These are phyloP conservation scores for Coenonympha glycerion DNA, from an alignment of 2,888 invertebrate species.

Conservation along the genomic window DNA sequence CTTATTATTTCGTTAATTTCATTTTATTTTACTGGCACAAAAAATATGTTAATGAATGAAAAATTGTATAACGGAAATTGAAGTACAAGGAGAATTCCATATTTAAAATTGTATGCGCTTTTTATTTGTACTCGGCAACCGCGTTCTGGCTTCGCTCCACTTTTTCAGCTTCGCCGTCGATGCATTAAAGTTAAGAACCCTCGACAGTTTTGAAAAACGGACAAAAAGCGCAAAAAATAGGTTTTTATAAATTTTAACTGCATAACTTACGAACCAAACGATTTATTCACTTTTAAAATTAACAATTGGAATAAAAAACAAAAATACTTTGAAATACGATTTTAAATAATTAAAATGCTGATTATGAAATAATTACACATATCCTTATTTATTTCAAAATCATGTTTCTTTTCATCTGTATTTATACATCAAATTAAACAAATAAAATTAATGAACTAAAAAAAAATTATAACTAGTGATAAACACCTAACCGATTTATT, in stretches of 20 bases:
- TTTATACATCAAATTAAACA: too few relatives aligned
- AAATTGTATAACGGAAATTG: background rate
- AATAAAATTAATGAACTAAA: too few relatives aligned
- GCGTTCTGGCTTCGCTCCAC: conserved; percentile 1
- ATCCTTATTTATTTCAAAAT: too few relatives aligned
- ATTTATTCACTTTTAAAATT: background rate
- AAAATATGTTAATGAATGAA: background rate
- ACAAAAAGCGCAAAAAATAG: conserved; percentile 1
- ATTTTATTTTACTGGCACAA: background rate
- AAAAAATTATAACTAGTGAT: too few relatives aligned
- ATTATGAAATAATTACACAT: too few relatives aligned
- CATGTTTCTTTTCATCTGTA: too few relatives aligned
- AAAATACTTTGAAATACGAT: too few relatives aligned
- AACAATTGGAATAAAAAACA: background rate
- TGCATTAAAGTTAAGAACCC: conserved; percentile 12
- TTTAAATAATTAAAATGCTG: background rate
- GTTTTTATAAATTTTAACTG: conserved; percentile 4
- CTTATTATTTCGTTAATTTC: background rate
- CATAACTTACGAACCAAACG: background rate
- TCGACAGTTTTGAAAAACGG: conserved; percentile 6
- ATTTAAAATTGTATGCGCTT: conserved; percentile 6
- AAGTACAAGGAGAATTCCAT: conserved; percentile 4
- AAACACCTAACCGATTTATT: too few relatives aligned
- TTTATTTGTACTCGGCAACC: conserved; percentile 6
- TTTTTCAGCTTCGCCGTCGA: conserved; percentile 11